Base-by-base conservation (phyloP, 2,888 invertebrate species). In the Lithophane socia region DNA sequence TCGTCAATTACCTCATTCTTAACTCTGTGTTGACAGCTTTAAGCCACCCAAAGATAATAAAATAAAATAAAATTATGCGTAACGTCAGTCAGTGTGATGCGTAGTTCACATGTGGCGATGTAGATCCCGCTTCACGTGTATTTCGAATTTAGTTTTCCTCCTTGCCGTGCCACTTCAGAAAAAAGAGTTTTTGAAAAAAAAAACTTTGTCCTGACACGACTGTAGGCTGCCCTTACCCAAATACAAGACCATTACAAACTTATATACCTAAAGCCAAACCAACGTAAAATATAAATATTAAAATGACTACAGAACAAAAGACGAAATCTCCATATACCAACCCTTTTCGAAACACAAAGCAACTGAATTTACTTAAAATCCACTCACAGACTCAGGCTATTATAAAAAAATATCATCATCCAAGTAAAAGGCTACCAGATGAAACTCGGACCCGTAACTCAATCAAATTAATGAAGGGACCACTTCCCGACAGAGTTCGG, bases 391-490 rank as follows among this genome's bases (percentile, higher is more conserved):
- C n/a, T 13, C 37, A 56, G 64, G 12, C 64, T 61, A 79, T 87
- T 70, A 77, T 69, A 10, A 10, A 58, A 71, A 86, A 72, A 80
- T 78, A 80, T 66, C 47, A 76, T 76, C 60, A 68, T 44, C 37
- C 37, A 16, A 60, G 72, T 44, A 56, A 71, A 79, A 73, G 24
- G 49, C 12, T 52, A 21, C 12, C 12, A 60, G 73, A 69, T 64
- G 70, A 73, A 75, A 79, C 76, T 63, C 63, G 79, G 72, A 65
- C 56, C 64, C 44, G 71, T 85, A 87, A 88, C 83, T 87, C 75
- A 83, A 88, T 87, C 79, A 87, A 83, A 68, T 79, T 85, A 87
- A 87, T 82, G 81, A 87, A 86, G 80, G 86, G 80, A 74, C 85
- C 75, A 74, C 74, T 79, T 64, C 70, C 37, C 63, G 52, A 37